Evolutionary conservation across 1,140 invertebrate species (phyloP).

Genomic region (Planococcus citri): DNA sequence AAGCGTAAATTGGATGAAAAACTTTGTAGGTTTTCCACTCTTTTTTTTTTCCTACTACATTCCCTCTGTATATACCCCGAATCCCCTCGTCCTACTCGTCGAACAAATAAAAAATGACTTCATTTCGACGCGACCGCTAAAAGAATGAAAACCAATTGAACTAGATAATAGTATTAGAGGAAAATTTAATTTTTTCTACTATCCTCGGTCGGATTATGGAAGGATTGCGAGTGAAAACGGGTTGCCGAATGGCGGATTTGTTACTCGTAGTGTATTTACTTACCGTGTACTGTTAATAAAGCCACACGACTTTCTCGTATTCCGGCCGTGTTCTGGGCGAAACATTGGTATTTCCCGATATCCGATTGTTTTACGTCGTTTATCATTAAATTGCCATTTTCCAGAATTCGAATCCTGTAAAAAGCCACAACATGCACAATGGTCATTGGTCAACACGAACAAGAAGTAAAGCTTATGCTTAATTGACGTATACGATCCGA

Average conservation of each 20-base stretch:
- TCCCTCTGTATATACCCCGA: too few species aligned
- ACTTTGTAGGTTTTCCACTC: not conserved
- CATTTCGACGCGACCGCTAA: not conserved
- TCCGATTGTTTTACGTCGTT: conserved; percentile 66
- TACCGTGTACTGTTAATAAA: conserved; percentile 65
- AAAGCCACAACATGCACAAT: too few species aligned
- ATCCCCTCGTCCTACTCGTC: too few species aligned
- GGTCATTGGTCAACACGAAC: too few species aligned
- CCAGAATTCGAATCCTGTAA: conserved; percentile 59
- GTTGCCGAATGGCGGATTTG: too few species aligned
- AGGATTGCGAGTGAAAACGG: too few species aligned
- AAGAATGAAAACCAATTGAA: not conserved
- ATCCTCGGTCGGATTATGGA: not conserved
- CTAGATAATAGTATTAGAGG: not conserved
- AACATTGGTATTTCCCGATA: conserved; percentile 72
- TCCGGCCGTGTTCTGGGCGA: conserved; percentile 76
- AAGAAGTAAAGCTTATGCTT: not conserved
- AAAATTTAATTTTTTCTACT: not conserved
- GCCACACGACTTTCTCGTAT: conserved; percentile 61
- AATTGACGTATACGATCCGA: too few species aligned
- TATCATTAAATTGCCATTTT: conserved; percentile 72
- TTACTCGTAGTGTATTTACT: too few species aligned
- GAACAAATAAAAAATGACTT: conserved; percentile 1
- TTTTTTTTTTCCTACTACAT: too few species aligned
- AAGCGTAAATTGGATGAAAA: conserved; percentile 1